Base-by-base conservation (phyloP, 2,113 vertebrate genomes). In the Epinephelus lanceolatus region DNA sequence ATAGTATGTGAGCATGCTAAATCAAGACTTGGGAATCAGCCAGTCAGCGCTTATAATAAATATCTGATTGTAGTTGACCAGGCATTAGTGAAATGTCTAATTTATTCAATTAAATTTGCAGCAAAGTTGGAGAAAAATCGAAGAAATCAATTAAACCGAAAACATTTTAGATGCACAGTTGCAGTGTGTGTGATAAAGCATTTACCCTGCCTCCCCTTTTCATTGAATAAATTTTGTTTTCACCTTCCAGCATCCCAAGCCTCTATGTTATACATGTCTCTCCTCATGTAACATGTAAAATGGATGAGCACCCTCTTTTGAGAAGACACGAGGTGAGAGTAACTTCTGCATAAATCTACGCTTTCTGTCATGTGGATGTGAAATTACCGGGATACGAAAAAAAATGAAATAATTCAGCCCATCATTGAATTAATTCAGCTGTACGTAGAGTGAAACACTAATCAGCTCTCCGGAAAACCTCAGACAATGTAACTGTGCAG, bases 391-490 rank as follows among this genome's bases (percentile, higher is more conserved):
- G 13, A 80, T 6, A 19, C 19, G 1, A 6, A 6, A 78, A 74
- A 70, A 3, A 60, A 79, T 51, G 10, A 65, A 73, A 79, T 71
- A 82, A 62, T 84, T 71, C 71, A 80, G 33, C 55, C 0, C 65
- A 71, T 74, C 59, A 65, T 19, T 73, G 65, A 80, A 85, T 84
- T 74, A 63, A 74, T 78, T 70, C 27, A 30, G 57, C 57, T 81
- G 81, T 60, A 53, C 27, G 69, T 66, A 30, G 60, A 77, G 33
- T 59, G 76, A 78, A 85, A 66, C 11, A 19, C 63, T 85, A 76
- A 87, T 90, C 74, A 79, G 65, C 70, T 74, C 45, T 62, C 9
- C 4, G 18, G 76, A 70, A 75, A 56, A 73, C n/a, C 61, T 69
- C 51, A 37, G 52, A 66, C 69, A 72, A 77, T 69, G 71, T 27